Evolutionary conservation across 2,113 vertebrate species (phyloP), one percentile per base, ranked within the genome.

Genomic region (Eleginops maclovinus): DNA sequence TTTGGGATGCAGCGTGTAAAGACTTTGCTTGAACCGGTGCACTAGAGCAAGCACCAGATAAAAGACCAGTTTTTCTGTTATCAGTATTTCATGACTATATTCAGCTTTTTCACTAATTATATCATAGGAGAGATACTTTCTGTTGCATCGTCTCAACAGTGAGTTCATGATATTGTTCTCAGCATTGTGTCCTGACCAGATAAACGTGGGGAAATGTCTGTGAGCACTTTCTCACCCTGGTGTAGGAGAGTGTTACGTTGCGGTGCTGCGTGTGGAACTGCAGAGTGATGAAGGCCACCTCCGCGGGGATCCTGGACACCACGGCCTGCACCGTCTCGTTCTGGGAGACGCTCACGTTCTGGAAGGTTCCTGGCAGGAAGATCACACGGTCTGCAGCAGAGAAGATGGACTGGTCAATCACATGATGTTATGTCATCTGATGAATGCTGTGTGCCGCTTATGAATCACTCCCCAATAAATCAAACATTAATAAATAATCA

Each of bases 251-350:
- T 0, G 96, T 96, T 74, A 95, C 93, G 69, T 97, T 95, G 44
- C 21, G 92, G 62, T 93, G 91, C 86, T 96, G 97, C 1, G 96
- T 95, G 85, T 99, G 98, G 72, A 97, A 95, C 93, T 99, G 98
- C 87, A 98, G 94, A 10, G 95, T 91, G 84, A 98, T 26, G 43
- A 96, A 95, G 16, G 96, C 90, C 6, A 95, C 94, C 0, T 96
- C 96, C 26, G 87, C 56, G 9, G 94, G 94, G 76, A 99, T 95
- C 59, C 93, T 85, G 77, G 91, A 94, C 84, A 96, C 90, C 21
- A 96, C 68, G 2, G 94, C 96, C 89, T 96, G 96, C 68, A 96
- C 93, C 0, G 96, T 94, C 82, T 75, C 92, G 10, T 94, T 95
- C 81, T 72, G 88, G 15, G 93, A 94, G 76, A 99, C 89, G 12